A percentile compares a stretch with the other conserved stretches of the same genome.
Conservation (phyloP, 2,888 invertebrate genomes). For the Ferrisia virgata region DNA sequence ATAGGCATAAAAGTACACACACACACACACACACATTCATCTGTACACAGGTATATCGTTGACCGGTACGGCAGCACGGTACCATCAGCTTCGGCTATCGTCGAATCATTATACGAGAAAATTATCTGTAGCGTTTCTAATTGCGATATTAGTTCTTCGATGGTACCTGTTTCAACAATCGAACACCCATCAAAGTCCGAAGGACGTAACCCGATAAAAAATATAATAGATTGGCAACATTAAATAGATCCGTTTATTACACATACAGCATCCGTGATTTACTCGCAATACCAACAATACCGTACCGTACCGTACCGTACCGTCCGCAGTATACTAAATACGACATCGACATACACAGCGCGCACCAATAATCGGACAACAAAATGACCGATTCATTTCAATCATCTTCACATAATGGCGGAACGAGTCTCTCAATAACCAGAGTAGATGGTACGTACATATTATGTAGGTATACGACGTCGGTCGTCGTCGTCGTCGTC, state of each 20-base stretch:
- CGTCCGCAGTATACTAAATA: too few relatives aligned
- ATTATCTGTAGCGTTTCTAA: constrained; percentile 33
- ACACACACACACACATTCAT: too few relatives aligned
- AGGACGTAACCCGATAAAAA: constrained; percentile 39
- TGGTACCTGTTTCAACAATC: constrained; percentile 43
- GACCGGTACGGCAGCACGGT: not conserved
- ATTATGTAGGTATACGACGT: not conserved
- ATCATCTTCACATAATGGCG: constrained; percentile 37
- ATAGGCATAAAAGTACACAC: too few relatives aligned
- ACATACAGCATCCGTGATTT: constrained; percentile 38
- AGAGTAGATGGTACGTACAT: not conserved
- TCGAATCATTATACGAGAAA: constrained; percentile 11
- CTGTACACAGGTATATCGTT: not conserved
- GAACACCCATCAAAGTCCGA: constrained; percentile 37
- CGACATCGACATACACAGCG: constrained; percentile 7
- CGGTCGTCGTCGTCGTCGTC: too few relatives aligned
- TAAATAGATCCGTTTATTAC: constrained; percentile 43
- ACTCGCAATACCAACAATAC: constrained; percentile 39
- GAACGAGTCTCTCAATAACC: constrained; percentile 17
- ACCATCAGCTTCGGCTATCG: too few relatives aligned
- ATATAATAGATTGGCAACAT: constrained; percentile 41
- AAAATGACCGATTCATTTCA: constrained; percentile 43
- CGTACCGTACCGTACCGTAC: not conserved
- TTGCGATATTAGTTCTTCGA: constrained; percentile 26
- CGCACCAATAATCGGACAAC: constrained; percentile 10